phyloP scores from a whole-genome alignment of 37 sponge, comb jelly and placozoan genomes.

The Beroe forskalii region DNA sequence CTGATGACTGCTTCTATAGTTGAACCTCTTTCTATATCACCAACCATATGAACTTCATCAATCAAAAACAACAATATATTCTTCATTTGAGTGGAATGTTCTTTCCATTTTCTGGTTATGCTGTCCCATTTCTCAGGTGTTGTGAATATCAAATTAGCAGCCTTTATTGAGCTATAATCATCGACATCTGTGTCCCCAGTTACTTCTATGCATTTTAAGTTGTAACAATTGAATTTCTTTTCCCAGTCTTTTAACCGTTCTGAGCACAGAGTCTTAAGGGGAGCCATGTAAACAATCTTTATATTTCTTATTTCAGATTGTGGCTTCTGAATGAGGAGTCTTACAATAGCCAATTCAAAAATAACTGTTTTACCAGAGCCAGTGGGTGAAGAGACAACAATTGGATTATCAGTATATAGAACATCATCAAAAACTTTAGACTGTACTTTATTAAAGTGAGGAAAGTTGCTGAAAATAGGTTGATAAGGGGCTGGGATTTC shows the following conservation, averaged over 20 bases:
- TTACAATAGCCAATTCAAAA: constrained; percentile 94
- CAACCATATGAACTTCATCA: constrained; percentile 97
- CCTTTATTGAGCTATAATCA: constrained; percentile 89
- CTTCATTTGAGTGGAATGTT: constrained; percentile 85
- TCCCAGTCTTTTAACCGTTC: constrained; percentile 90
- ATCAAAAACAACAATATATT: constrained; percentile 86
- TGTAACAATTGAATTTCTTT: constrained; percentile 81
- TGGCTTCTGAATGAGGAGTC: constrained; percentile 74
- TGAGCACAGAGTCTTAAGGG: constrained; percentile 94
- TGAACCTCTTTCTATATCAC: constrained; percentile 85
- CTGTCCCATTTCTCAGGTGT: constrained; percentile 99
- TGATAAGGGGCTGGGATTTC: constrained; percentile 74
- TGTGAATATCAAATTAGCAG: constrained; percentile 89
- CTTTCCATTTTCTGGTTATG: constrained; percentile 95
- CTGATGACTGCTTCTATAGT: constrained; percentile 99
- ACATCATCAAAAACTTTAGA: constrained; percentile 94
- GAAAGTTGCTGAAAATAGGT: constrained; percentile 72
- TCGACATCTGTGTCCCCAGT: constrained; percentile 95
- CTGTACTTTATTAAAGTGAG: constrained; percentile 93
- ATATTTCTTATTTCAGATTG: neutral
- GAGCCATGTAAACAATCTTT: constrained; percentile 79
- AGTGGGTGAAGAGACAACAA: constrained; percentile 93
- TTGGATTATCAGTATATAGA: constrained; percentile 80
- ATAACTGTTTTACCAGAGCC: constrained; percentile 97
- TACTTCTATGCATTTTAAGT: constrained; percentile 84